Evolutionary conservation across 2,113 vertebrate species (phyloP), one percentile per base, ranked within the genome.

Genomic region (Melanotaenia duboulayi): DNA sequence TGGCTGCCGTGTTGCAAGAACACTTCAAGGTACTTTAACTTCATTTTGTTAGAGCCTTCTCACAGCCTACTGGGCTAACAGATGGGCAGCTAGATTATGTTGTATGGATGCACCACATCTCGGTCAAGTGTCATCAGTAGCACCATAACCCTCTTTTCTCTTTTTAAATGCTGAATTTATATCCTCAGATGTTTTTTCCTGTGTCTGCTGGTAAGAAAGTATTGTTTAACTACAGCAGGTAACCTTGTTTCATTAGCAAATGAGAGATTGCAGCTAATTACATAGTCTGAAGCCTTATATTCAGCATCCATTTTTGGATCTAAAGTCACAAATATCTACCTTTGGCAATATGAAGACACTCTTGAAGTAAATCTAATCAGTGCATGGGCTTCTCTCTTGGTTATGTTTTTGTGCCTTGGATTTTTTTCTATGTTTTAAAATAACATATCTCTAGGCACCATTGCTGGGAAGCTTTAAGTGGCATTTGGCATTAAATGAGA

Each of bases 361-460:
- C 87, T 81, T 85, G 40, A 83, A 83, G 74, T 77, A 64, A 89
- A 88, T 78, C 70, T 80, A 65, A 80, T 83, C 81, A 76, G 67
- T 8, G 42, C 32, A 64, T 40, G 37, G 12, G 37, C 70, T 75
- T 74, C 82, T 67, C 79, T 86, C 73, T 42, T 35, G 67, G 61
- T 69, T 82, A 54, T 85, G 62, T 74, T 82, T 61, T 56, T 28
- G 7, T 62, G 66, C 62, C 44, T 85, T 74, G 70, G 61, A 81
- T 84, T 67, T 70, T 76, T 59, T 67, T 85, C 80, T 22, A 66
- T 86, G 57, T 40, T 78, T 65, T 67, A 64, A 84, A 79, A 67
- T 72, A 78, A 70, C 6, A 46, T 69, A 80, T 77, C 82, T 88
- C 63, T 42, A 71, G 73, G 81, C 81, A 74, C 62, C 83, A 67